Conservation (phyloP, 1,140 invertebrate species). For the Pseudomyrmex gracilis region DNA sequence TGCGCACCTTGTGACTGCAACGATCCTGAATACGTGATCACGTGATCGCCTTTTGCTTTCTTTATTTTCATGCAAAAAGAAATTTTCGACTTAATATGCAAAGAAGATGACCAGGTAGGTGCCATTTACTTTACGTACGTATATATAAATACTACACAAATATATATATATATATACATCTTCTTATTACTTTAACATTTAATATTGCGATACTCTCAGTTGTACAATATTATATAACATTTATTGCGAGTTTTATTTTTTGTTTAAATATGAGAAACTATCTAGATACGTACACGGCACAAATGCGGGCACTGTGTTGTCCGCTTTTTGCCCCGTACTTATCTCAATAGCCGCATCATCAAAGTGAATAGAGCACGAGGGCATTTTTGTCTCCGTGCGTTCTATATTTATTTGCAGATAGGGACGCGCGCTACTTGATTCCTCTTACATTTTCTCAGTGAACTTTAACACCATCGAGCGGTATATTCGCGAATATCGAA, state of each 20-base stretch:
- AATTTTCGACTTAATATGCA: neutral
- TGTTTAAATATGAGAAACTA: conserved; percentile 11
- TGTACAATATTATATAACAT: neutral
- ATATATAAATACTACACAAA: no score
- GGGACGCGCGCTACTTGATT: neutral
- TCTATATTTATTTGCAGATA: conserved; percentile 34
- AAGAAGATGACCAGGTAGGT: no score
- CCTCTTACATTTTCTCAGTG: conserved; percentile 25
- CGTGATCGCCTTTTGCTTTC: neutral
- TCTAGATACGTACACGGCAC: conserved; percentile 1
- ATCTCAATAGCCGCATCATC: conserved; percentile 46
- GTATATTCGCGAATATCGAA: conserved; percentile 37
- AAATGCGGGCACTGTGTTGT: conserved; percentile 45
- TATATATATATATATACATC: neutral
- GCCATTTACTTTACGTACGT: no score
- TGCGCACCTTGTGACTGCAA: neutral
- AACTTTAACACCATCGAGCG: conserved; percentile 39
- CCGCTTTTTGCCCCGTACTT: conserved; percentile 19
- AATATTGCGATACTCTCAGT: neutral
- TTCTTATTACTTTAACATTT: conserved; percentile 2
- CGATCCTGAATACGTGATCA: conserved; percentile 59
- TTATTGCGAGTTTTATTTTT: neutral
- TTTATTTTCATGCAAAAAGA: neutral
- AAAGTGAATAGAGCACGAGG: conserved; percentile 38
- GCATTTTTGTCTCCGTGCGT: conserved; percentile 39